Conservation (phyloP, 1,140 invertebrate genomes). For the Drosophila lini region DNA sequence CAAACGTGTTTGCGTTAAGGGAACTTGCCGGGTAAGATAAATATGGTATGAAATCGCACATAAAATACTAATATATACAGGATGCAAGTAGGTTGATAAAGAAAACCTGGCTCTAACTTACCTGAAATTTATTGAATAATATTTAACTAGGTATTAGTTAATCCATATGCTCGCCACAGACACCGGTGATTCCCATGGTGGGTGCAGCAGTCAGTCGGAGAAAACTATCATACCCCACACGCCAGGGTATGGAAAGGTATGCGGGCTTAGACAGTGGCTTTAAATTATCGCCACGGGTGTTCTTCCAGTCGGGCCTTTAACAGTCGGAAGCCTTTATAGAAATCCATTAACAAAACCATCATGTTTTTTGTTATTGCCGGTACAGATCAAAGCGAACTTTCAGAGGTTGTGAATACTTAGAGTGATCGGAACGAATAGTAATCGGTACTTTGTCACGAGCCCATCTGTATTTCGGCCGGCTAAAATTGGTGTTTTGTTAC, state of each 20-base stretch:
- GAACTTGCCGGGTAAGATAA: neutral
- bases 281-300: slow-evolving; percentile 63
- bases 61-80: slow-evolving; percentile 5
- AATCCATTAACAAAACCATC: slow-evolving; percentile 64
- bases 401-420: slow-evolving; percentile 44
- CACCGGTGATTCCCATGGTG: neutral
- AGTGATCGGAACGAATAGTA: slow-evolving; percentile 49
- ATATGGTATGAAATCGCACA: slow-evolving; percentile 7
- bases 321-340: slow-evolving; percentile 58
- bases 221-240: slow-evolving; percentile 31
- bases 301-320: slow-evolving; percentile 52
- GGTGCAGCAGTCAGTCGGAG: slow-evolving; percentile 23
- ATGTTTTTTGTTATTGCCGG: slow-evolving; percentile 55
- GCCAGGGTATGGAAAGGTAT: slow-evolving; percentile 50
- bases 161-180: slow-evolving; percentile 10
- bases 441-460: slow-evolving; percentile 51
- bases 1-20: slow-evolving; percentile 7
- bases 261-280: slow-evolving; percentile 51
- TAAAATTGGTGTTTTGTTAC: slow-evolving; percentile 31
- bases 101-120: neutral
- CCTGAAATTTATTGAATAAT: neutral
- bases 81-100: slow-evolving; percentile 7
- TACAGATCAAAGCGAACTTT: slow-evolving; percentile 42
- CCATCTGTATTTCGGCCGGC: slow-evolving; percentile 40
- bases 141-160: neutral